phyloP scores from a whole-genome alignment of 2,113 vertebrate species.

The Peromyscus polionotus region DNA sequence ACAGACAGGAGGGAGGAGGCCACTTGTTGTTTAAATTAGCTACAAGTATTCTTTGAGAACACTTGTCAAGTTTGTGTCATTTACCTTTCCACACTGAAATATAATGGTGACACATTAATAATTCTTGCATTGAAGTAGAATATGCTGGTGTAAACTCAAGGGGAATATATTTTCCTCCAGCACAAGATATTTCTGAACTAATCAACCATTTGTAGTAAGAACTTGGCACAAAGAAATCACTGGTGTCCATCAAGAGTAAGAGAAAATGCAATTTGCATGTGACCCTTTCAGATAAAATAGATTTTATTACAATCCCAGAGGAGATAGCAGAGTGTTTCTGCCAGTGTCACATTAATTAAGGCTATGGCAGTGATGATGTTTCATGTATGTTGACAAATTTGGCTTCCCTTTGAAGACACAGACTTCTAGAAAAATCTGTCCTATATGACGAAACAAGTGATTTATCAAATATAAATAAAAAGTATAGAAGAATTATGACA shows the following conservation, averaged over 20 bases:
- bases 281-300: background rate
- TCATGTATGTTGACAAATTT: background rate
- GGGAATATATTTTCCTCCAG: background rate
- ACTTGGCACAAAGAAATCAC: background rate
- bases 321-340: background rate
- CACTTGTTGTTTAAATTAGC: constrained; percentile 56
- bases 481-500: background rate
- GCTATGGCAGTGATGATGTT: background rate
- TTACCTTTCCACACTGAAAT: constrained; percentile 54
- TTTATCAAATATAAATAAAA: constrained; percentile 36
- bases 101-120: background rate
- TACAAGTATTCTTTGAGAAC: constrained; percentile 1
- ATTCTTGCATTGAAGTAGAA: background rate
- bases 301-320: background rate
- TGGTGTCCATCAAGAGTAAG: background rate
- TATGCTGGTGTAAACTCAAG: background rate
- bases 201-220: background rate
- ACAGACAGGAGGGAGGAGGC: background rate
- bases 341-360: background rate
- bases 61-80: background rate
- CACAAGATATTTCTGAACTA: background rate
- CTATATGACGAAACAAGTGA: background rate
- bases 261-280: background rate
- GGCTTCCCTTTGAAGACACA: background rate
- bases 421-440: background rate